Conservation (phyloP, 1,140 invertebrate genomes). For the Megalopta genalis region DNA sequence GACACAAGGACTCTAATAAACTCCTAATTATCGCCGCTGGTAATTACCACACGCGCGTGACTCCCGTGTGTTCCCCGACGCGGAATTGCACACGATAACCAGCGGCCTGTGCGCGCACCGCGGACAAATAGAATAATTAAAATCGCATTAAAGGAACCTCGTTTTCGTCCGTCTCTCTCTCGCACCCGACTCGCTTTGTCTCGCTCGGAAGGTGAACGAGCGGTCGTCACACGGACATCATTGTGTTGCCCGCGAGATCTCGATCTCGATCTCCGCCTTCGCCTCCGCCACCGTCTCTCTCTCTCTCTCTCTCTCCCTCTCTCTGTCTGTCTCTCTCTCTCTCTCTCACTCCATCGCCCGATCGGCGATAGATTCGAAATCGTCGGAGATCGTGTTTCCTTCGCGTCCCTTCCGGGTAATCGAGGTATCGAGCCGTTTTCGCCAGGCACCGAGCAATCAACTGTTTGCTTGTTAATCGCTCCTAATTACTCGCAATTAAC, state of each 20-base stretch:
- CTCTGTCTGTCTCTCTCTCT: no score
- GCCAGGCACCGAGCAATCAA: slow-evolving; percentile 65
- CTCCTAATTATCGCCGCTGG: slow-evolving; percentile 68
- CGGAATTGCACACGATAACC: slow-evolving; percentile 57
- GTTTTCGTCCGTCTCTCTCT: slow-evolving; percentile 14
- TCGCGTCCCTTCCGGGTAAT: slow-evolving; percentile 5
- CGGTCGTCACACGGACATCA: not conserved
- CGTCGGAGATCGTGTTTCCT: not conserved
- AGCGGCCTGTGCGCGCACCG: slow-evolving; percentile 22
- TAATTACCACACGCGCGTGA: slow-evolving; percentile 65
- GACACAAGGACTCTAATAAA: slow-evolving; percentile 62
- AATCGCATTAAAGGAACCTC: slow-evolving; percentile 65
- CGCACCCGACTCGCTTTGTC: slow-evolving; percentile 10
- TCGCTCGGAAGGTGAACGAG: slow-evolving; percentile 9
- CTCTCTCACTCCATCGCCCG: no score
- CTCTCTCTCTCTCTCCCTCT: no score
- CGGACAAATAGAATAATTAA: slow-evolving; percentile 75
- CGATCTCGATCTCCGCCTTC: no score
- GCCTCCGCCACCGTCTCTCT: no score
- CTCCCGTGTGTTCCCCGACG: slow-evolving; percentile 52
- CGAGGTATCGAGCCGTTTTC: slow-evolving; percentile 45
- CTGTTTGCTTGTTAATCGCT: slow-evolving; percentile 73
- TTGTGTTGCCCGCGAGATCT: not conserved
- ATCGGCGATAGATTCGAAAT: not conserved
- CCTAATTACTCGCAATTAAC: slow-evolving; percentile 75